Conservation (phyloP, 2,888 invertebrate species). For the Alloscopus bannaensis region DNA sequence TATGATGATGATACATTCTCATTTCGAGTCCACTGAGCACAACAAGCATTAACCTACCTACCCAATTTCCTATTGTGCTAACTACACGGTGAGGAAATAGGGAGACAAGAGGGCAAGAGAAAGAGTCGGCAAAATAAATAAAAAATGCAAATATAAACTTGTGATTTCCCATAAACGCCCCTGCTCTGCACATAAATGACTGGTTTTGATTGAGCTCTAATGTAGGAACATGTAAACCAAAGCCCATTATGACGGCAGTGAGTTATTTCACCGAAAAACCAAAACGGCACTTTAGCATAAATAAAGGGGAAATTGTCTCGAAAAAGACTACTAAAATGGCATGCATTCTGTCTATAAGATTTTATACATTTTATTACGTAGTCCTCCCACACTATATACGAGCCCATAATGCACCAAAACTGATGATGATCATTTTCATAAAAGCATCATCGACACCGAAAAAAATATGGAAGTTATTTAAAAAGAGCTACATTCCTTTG, state of each 20-base stretch:
- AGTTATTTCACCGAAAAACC: too few relatives aligned
- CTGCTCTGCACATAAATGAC: constrained; percentile 20
- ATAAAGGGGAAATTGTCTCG: too few relatives aligned
- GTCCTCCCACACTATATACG: too few relatives aligned
- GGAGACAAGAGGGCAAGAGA: not conserved
- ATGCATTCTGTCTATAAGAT: too few relatives aligned
- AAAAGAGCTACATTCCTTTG: too few relatives aligned
- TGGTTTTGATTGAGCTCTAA: constrained; percentile 38
- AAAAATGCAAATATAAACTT: constrained; percentile 15
- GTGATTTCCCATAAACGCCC: not conserved
- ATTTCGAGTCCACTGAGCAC: constrained; percentile 4
- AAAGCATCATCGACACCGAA: constrained; percentile 26
- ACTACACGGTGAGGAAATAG: not conserved
- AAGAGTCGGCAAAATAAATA: constrained; percentile 22
- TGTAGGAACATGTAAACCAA: not conserved
- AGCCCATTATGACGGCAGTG: not conserved
- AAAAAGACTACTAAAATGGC: too few relatives aligned
- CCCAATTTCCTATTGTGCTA: constrained; percentile 16
- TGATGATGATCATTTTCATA: constrained; percentile 44
- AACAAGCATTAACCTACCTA: constrained; percentile 6
- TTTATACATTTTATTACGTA: too few relatives aligned
- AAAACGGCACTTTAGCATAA: too few relatives aligned
- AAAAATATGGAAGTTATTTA: constrained; percentile 10
- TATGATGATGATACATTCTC: constrained; percentile 37
- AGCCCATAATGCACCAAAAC: too few relatives aligned